phyloP scores from a whole-genome alignment of 2,888 invertebrate species.

The Drosophila algonquin region DNA sequence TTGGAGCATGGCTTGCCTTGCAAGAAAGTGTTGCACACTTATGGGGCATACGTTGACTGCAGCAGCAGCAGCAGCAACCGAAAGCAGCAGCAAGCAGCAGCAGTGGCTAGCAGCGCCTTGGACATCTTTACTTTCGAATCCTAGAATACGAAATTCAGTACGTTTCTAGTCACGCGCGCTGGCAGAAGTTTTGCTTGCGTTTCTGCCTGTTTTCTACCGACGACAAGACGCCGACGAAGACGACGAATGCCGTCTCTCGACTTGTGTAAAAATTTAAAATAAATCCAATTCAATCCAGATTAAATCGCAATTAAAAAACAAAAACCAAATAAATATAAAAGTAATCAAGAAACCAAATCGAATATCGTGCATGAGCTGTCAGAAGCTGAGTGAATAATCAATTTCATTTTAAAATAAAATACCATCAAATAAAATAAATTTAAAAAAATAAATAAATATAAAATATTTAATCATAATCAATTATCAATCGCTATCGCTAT shows the following conservation, averaged over 20 bases:
- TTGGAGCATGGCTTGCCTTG: conserved; percentile 62
- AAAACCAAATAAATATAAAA: conserved; percentile 11
- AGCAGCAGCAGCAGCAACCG: conserved; percentile 27
- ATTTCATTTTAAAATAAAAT: conserved; percentile 23
- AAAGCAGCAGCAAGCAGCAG: conserved; percentile 31
- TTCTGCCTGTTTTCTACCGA: conserved; percentile 58
- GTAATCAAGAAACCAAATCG: conserved; percentile 14
- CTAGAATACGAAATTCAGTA: conserved; percentile 78
- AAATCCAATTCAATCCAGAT: conserved; percentile 27
- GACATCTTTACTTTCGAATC: conserved; percentile 74
- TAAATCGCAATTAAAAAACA: conserved; percentile 34
- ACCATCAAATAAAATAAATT: conserved; percentile 25
- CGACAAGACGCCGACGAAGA: conserved; percentile 70
- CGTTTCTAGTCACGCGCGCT: conserved; percentile 81
- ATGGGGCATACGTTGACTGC: conserved; percentile 73
- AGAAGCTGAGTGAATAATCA: conserved; percentile 21
- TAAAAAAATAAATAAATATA: conserved; percentile 22
- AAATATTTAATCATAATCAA: conserved; percentile 24
- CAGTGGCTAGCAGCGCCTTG: conserved; percentile 72
- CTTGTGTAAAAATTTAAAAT: conserved; percentile 72
- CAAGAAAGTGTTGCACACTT: conserved; percentile 79
- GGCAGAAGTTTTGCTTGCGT: conserved; percentile 79
- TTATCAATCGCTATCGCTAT: conserved; percentile 13
- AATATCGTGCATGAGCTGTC: conserved; percentile 49
- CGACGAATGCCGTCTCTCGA: conserved; percentile 70